Percentiles rank a stretch among this genome's conserved stretches.
phyloP scores from a whole-genome alignment of 1,140 invertebrate species.

The Zaprionus ornatus region DNA sequence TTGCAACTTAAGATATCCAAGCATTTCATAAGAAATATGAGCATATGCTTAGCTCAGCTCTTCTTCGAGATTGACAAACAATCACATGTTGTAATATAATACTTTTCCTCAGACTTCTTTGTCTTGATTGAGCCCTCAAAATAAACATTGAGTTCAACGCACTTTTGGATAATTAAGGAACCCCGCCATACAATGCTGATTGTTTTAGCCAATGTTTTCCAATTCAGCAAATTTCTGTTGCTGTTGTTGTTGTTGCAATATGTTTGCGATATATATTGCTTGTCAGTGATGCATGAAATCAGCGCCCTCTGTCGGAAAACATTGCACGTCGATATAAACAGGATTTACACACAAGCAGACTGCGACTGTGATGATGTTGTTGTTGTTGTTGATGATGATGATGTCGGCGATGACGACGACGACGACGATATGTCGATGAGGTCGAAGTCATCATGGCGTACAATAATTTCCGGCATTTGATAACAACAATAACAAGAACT shows the following conservation, averaged over 20 bases:
- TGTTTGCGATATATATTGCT: conserved; percentile 24
- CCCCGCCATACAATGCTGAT: background rate
- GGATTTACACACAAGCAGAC: conserved; percentile 69
- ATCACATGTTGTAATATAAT: background rate
- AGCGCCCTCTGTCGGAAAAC: conserved; percentile 46
- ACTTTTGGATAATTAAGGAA: background rate
- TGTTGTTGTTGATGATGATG: conserved; percentile 19
- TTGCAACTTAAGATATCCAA: too few species aligned
- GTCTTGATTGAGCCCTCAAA: background rate
- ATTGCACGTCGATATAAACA: conserved; percentile 54
- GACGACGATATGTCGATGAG: conserved; percentile 56
- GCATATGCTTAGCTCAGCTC: background rate
- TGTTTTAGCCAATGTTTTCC: conserved; percentile 17
- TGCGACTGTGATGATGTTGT: conserved; percentile 47
- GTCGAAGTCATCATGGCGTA: conserved; percentile 49
- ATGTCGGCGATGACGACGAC: conserved; percentile 38
- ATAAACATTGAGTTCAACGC: background rate
- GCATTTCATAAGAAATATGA: background rate
- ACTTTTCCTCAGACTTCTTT: background rate
- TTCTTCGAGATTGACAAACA: background rate
- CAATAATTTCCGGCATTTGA: conserved; percentile 79
- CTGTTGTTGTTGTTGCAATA: background rate
- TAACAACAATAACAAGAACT: conserved; percentile 48
- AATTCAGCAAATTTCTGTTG: conserved; percentile 7
- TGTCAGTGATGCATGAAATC: conserved; percentile 70